phyloP scores from a whole-genome alignment of 37 sponge, comb jelly and placozoan genomes.

The Cladorhizidae sp. region DNA sequence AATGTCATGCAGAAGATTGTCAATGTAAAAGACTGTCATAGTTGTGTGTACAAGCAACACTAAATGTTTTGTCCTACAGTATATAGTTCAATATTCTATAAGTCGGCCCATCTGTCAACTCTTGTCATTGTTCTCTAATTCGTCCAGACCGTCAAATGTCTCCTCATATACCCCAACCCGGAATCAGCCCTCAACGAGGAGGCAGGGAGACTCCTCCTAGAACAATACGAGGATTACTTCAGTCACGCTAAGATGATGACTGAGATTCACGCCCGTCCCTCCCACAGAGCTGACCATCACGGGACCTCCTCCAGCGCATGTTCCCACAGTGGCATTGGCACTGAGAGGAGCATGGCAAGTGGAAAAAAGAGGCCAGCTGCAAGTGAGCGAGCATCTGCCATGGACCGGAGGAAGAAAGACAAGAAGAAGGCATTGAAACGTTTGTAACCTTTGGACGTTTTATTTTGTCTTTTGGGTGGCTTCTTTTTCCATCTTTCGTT shows the following conservation, averaged over 20 bases:
- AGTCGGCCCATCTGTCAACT: too few relatives aligned
- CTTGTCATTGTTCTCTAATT: too few relatives aligned
- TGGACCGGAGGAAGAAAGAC: slow-evolving; percentile 84
- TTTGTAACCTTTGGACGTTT: slow-evolving; percentile 43
- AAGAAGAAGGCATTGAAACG: slow-evolving; percentile 88
- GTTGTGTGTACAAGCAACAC: too few relatives aligned
- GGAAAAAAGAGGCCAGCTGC: slow-evolving; percentile 70
- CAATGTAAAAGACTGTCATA: too few relatives aligned
- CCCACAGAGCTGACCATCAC: not conserved
- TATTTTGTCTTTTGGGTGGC: not conserved
- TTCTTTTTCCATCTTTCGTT: too few relatives aligned
- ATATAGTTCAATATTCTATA: too few relatives aligned
- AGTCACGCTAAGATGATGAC: slow-evolving; percentile 92
- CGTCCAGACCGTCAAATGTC: slow-evolving; percentile 90
- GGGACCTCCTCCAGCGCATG: not conserved
- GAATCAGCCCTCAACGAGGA: slow-evolving; percentile 99
- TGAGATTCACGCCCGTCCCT: slow-evolving; percentile 80
- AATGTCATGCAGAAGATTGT: too few relatives aligned
- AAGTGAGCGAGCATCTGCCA: not conserved
- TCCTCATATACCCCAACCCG: slow-evolving; percentile 97
- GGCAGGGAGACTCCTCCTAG: slow-evolving; percentile 89
- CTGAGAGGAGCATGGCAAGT: not conserved
- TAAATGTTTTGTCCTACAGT: not conserved
- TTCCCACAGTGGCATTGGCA: slow-evolving; percentile 3
- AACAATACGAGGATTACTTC: slow-evolving; percentile 89